Percentiles rank a stretch among this genome's conserved stretches.
Conservation (phyloP, 2,888 invertebrate genomes). For the Cetonia aurata region DNA sequence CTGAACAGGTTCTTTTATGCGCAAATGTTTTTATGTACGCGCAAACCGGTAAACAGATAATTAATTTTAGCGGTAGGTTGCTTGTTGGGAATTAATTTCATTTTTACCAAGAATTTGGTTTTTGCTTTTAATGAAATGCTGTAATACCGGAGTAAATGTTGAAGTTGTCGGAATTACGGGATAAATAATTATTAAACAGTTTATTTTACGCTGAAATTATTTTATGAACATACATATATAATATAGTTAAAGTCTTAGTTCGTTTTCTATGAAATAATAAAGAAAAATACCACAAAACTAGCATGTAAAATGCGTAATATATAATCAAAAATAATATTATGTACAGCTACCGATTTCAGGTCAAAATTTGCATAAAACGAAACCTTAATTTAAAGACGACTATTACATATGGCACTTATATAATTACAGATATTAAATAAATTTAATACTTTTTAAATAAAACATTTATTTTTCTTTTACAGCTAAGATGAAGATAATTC, state of each 20-base stretch:
- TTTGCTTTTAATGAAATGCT: slow-evolving; percentile 6
- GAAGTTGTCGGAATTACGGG: too few relatives aligned
- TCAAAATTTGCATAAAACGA: neutral
- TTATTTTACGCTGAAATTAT: too few relatives aligned
- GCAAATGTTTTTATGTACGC: neutral
- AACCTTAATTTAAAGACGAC: neutral
- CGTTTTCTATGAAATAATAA: too few relatives aligned
- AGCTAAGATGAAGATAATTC: slow-evolving; percentile 94
- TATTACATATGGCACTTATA: slow-evolving; percentile 7
- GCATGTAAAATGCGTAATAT: too few relatives aligned
- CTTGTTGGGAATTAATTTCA: neutral
- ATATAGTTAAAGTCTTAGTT: too few relatives aligned
- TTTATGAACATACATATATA: too few relatives aligned
- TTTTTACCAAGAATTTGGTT: neutral
- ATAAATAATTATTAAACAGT: too few relatives aligned
- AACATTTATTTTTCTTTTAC: slow-evolving; percentile 71
- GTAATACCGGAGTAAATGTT: too few relatives aligned
- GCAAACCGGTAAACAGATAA: slow-evolving; percentile 4
- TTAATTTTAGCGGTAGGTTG: neutral
- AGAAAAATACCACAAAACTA: too few relatives aligned
- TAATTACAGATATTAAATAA: neutral
- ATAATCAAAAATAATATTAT: too few relatives aligned
- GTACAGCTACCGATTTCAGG: neutral
- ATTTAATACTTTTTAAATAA: slow-evolving; percentile 49
- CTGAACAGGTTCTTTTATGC: slow-evolving; percentile 15